These are phyloP conservation scores for Hermaeophaga mercurialis DNA, from an alignment of 2,888 invertebrate genomes.

Conservation along the genomic window DNA sequence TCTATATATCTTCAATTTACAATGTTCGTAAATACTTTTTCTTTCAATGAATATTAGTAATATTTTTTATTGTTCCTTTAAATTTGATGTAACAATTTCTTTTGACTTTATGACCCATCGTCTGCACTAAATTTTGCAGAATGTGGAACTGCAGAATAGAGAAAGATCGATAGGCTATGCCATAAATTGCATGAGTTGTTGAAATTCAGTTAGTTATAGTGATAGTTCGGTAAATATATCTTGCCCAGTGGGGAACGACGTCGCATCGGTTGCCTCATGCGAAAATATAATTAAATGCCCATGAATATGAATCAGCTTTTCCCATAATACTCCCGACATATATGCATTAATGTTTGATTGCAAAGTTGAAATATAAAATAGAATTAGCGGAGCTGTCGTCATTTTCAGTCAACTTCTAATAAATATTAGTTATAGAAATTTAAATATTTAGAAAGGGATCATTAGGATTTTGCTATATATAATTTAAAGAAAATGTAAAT, in stretches of 20 bases:
- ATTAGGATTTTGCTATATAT: too few relatives aligned
- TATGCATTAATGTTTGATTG: slow-evolving; percentile 3
- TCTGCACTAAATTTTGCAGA: neutral
- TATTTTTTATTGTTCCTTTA: too few relatives aligned
- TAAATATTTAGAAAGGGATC: too few relatives aligned
- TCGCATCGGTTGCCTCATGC: neutral
- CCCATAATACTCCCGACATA: neutral
- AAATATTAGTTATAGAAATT: too few relatives aligned
- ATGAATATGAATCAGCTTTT: slow-evolving; percentile 18
- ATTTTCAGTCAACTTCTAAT: too few relatives aligned
- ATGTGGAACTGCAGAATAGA: neutral
- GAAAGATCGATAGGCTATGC: slow-evolving; percentile 13
- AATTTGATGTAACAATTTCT: too few relatives aligned
- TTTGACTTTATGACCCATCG: too few relatives aligned
- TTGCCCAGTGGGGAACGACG: slow-evolving; percentile 12
- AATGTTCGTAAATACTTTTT: too few relatives aligned
- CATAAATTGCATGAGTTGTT: slow-evolving; percentile 16
- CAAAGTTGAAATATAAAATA: neutral
- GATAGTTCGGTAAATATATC: slow-evolving; percentile 16
- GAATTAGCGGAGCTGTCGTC: too few relatives aligned
- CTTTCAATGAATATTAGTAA: too few relatives aligned
- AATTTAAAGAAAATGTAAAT: too few relatives aligned
- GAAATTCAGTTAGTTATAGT: slow-evolving; percentile 21
- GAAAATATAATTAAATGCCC: slow-evolving; percentile 17
- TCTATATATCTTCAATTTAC: too few relatives aligned